These are phyloP conservation scores for Nothobranchius furzeri DNA, from an alignment of 2,113 vertebrate genomes.

Conservation along the genomic window DNA sequence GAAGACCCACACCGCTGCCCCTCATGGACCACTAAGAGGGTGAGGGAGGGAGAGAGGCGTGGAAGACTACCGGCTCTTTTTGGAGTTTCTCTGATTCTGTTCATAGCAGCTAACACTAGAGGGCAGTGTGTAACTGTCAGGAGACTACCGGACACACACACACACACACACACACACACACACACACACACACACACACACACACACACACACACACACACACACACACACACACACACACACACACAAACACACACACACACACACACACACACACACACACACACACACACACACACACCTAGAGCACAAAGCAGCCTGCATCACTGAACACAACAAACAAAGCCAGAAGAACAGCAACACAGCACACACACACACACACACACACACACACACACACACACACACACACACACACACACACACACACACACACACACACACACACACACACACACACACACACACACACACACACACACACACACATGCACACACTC, in stretches of 20 bases:
- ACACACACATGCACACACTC: conserved; percentile 40
- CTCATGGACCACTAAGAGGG: conserved; percentile 62
- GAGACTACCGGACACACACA: conserved; percentile 53
- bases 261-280: conserved; percentile 41
- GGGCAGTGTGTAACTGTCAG: conserved; percentile 77
- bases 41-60: conserved; percentile 6
- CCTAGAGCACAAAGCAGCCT: conserved; percentile 71
- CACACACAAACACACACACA: too few relatives aligned
- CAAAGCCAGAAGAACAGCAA: conserved; percentile 73
- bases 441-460: conserved; percentile 35
- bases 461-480: conserved; percentile 37
- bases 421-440: conserved; percentile 40
- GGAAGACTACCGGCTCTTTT: conserved; percentile 37
- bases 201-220: conserved; percentile 55
- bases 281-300: conserved; percentile 43
- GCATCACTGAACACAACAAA: conserved; percentile 77
- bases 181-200: conserved; percentile 43
- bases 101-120: conserved; percentile 64
- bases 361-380: conserved; percentile 38
- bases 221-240: conserved; percentile 41
- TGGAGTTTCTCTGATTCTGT: conserved; percentile 16
- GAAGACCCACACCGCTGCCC: conserved; percentile 68
- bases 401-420: conserved; percentile 37
- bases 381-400: conserved; percentile 39
- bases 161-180: conserved; percentile 41